Evolutionary conservation across 1,140 invertebrate species (phyloP).

Genomic region (Dendroctonus valens): DNA sequence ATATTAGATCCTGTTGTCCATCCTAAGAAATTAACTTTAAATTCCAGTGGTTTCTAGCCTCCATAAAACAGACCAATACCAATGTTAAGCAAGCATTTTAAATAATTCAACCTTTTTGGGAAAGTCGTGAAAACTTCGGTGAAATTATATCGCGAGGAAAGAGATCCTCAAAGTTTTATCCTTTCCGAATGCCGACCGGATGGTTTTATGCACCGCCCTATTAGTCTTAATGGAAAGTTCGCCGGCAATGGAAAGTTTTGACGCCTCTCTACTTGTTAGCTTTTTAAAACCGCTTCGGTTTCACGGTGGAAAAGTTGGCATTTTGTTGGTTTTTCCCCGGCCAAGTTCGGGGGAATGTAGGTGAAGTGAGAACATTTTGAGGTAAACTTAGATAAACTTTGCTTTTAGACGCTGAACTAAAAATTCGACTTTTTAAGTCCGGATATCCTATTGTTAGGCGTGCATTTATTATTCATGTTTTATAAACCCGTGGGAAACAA

Average conservation of each 20-base stretch:
- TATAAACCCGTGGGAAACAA: not conserved
- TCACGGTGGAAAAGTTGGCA: conserved; percentile 13
- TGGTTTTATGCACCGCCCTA: conserved; percentile 21
- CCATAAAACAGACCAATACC: too few relatives aligned
- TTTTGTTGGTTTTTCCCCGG: conserved; percentile 4
- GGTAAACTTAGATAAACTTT: conserved; percentile 13
- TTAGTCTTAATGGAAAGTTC: conserved; percentile 25
- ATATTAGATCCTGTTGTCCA: too few relatives aligned
- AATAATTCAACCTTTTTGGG: too few relatives aligned
- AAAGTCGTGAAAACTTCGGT: not conserved
- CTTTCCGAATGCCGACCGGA: conserved; percentile 13
- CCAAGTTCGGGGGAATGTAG: conserved; percentile 9
- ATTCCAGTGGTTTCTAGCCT: too few relatives aligned
- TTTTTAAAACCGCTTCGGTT: conserved; percentile 20
- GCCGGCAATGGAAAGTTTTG: conserved; percentile 17
- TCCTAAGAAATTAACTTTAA: too few relatives aligned
- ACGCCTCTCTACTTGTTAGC: conserved; percentile 23
- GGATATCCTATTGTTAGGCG: not conserved
- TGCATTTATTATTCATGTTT: conserved; percentile 3
- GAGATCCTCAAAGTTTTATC: not conserved
- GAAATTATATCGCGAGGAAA: conserved; percentile 1
- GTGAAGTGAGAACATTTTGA: conserved; percentile 19
- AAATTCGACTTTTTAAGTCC: not conserved
- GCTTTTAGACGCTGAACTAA: conserved; percentile 10
- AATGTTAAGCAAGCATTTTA: too few relatives aligned